phyloP scores from a whole-genome alignment of 2,797 vertebrate species.

The Melanotaenia pygmaea region DNA sequence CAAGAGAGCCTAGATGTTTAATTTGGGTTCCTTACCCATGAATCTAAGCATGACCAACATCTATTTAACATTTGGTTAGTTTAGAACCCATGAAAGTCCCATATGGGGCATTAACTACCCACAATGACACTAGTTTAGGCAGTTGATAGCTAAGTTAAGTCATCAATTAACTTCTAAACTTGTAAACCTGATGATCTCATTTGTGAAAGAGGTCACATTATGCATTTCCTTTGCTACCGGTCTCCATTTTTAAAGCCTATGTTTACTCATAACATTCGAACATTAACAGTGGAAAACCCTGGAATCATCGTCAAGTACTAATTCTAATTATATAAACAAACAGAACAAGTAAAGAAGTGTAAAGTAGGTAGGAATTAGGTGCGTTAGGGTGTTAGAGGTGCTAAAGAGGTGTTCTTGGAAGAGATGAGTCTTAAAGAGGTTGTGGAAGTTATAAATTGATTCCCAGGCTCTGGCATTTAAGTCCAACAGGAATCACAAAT shows the following conservation, averaged over 20 bases:
- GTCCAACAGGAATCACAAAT: background rate
- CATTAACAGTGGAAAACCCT: background rate
- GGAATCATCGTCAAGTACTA: constrained; percentile 1
- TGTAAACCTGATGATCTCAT: background rate
- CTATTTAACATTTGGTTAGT: background rate
- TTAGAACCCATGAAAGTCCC: background rate
- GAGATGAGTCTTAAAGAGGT: background rate
- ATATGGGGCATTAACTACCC: background rate
- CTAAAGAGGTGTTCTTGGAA: constrained; percentile 5
- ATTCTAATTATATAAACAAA: background rate
- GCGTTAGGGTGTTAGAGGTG: background rate
- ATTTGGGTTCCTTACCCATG: background rate
- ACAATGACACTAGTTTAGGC: too few species aligned
- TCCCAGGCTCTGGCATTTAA: background rate
- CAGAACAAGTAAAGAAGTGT: background rate
- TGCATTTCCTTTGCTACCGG: too few species aligned
- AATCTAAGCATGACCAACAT: background rate
- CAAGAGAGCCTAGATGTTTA: background rate
- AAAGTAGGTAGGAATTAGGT: background rate
- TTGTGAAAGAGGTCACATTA: too few species aligned
- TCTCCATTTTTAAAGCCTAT: too few species aligned
- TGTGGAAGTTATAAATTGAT: background rate
- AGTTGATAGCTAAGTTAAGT: too few species aligned
- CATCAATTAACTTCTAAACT: background rate
- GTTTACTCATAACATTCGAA: background rate